Percentiles rank a stretch among this genome's conserved stretches.
These are phyloP conservation scores for Chiridota heheva DNA, from an alignment of 35 echinoderm and acorn worm genomes.

Conservation along the genomic window DNA sequence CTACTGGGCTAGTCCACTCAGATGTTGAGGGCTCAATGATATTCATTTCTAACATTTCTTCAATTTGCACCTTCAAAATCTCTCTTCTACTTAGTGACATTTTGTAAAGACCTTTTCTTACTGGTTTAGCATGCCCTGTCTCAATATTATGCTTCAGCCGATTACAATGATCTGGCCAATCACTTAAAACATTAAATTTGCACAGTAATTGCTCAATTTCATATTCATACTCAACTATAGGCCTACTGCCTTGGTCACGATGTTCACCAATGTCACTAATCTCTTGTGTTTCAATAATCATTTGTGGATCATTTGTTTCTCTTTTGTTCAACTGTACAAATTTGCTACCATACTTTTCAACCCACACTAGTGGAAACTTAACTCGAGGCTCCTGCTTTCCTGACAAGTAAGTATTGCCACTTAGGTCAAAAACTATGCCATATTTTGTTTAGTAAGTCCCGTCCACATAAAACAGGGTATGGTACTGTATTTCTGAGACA, in stretches of 20 bases:
- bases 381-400: neutral
- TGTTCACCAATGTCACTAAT: neutral
- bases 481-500: neutral
- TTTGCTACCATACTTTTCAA: neutral
- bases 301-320: neutral
- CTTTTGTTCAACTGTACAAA: neutral
- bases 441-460: neutral
- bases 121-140: constrained; percentile 5
- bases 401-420: neutral
- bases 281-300: neutral
- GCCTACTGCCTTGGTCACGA: neutral
- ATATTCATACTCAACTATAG: neutral
- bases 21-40: neutral
- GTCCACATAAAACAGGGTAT: neutral
- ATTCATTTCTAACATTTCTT: constrained; percentile 17
- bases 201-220: neutral
- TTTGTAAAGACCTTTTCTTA: neutral
- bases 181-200: constrained; percentile 3
- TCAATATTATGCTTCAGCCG: constrained; percentile 13
- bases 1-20: constrained; percentile 17
- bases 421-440: neutral
- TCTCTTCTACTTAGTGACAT: neutral
- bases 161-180: constrained; percentile 3
- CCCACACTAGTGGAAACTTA: neutral
- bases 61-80: constrained; percentile 11